Base-by-base conservation (phyloP, 2,888 invertebrate genomes). In the Ormyrus nitidulus region DNA sequence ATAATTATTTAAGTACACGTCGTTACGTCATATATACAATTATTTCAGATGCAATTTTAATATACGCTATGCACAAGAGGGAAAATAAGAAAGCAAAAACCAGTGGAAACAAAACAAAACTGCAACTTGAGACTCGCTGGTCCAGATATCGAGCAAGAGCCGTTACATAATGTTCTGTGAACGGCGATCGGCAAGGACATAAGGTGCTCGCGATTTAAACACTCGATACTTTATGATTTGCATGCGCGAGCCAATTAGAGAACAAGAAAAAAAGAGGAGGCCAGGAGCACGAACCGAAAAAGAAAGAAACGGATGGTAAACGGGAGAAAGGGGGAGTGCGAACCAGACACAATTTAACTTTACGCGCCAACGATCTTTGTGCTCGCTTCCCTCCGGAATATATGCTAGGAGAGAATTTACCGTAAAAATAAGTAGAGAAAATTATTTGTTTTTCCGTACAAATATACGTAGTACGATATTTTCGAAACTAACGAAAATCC, bases 151-250 rank as follows among this genome's bases (percentile, higher is more conserved):
- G 56, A 51, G 51, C 65, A 44, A 71, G 71, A 77, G 58, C 58
- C 65, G 34, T 72, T 78, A 68, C 66, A 66, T 79, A 79, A 73
- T 46, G 68, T 6, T 6, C 8, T 53, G 75, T 13, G 75, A 75
- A 75, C 53, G 75, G 76, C 77, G 6, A 74, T 79, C 64, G 75
- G 80, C 77, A 79, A 70, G 70, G 84, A 84, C 81, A 77, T 81
- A 78, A 81, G 76, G 73, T 80, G 77, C 74, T 62, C 79, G 80
- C 77, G 80, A 83, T 83, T 83, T 83, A 82, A 83, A 70, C 77
- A 77, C 70, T 79, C 76, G 77, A 80, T 84, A 81, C 79, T 82
- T 84, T 82, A 83, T 83, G 83, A 84, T 84, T 82, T 82, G 82
- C 82, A 81, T 82, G 82, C 70, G 81, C 79, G 81, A 81, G 79